These are phyloP conservation scores for Heterochromis multidens DNA, from an alignment of 2,113 vertebrate species.

Conservation along the genomic window DNA sequence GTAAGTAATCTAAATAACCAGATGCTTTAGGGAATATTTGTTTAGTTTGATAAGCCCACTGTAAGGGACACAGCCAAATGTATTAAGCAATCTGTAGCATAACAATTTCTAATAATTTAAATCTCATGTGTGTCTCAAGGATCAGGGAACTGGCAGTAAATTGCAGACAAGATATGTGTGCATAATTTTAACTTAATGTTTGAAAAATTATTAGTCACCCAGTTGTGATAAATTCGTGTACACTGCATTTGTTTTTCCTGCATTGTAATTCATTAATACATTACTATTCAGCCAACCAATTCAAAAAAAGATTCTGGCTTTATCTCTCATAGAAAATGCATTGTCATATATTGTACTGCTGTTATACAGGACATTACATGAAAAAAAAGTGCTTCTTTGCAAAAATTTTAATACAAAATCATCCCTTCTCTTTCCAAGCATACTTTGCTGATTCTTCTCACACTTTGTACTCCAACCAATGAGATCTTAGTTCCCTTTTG, in stretches of 20 bases:
- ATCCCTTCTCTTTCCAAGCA: background rate
- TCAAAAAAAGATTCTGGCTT: background rate
- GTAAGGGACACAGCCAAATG: background rate
- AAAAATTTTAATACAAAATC: too few species aligned
- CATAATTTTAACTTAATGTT: background rate
- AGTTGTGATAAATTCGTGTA: background rate
- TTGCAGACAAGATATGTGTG: background rate
- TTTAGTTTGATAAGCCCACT: background rate
- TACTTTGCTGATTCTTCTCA: background rate
- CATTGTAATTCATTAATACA: background rate
- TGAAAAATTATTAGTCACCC: background rate
- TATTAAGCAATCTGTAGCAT: background rate
- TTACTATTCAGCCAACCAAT: background rate
- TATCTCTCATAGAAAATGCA: background rate
- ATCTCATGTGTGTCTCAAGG: background rate
- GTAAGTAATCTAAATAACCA: background rate
- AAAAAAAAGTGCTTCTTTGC: background rate
- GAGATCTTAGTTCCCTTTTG: background rate
- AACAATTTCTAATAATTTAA: too few species aligned
- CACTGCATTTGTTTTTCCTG: background rate
- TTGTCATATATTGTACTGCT: background rate
- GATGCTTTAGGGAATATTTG: background rate
- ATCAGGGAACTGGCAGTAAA: background rate
- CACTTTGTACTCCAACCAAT: background rate
- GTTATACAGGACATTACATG: background rate